Base-by-base conservation (phyloP, 2,113 vertebrate species). In the Thymallus thymallus region DNA sequence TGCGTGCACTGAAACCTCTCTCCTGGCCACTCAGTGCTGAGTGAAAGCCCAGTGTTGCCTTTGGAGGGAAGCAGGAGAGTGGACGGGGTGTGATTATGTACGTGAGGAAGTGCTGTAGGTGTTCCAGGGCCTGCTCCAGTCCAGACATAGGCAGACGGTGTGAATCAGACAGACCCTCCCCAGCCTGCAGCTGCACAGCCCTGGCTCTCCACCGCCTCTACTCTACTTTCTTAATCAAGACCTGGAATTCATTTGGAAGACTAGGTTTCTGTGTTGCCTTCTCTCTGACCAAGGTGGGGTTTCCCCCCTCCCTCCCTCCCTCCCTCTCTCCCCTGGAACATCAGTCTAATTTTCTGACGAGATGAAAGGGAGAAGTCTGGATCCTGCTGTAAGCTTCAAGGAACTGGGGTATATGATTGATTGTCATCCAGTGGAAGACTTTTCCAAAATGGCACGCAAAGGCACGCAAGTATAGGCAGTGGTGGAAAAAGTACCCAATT, bases 241-340 rank as follows among this genome's bases (percentile, higher is more conserved):
- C 35, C 35, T 12, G 9, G 35, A 41, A 41, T 41, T 41, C 9
- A 41, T 41, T 41, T 41, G 9, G 9, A 41, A 30, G 5, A 79
- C 87, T 80, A 80, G 77, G 61, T 83, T 66, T 76, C 84, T 85
- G 81, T 90, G 84, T 86, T 82, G 85, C 74, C 86, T 87, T 85
- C 76, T 51, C 46, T 51, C 46, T 51, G 46, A 9, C 46, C 46
- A 18, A 51, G 12, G 48, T 51, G 16, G 48, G 46, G 48, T 18
- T 18, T 18, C 3, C 46, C 46, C 46, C 48, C 48, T 18, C 35
- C 9, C 16, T 5, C 16, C 14, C 16, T 51, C 16, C n/a, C n/a
- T 26, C 3, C 41, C 41, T 45, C 26, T 26, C 41, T 51, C 16
- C 14, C 16, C 16, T 51, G 48, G 13, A 51, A 51, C 13, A 4